Percentiles rank a stretch among this genome's conserved stretches.
These are phyloP conservation scores for Steinernema khuongi DNA, from an alignment of 1,140 invertebrate genomes.

Conservation along the genomic window DNA sequence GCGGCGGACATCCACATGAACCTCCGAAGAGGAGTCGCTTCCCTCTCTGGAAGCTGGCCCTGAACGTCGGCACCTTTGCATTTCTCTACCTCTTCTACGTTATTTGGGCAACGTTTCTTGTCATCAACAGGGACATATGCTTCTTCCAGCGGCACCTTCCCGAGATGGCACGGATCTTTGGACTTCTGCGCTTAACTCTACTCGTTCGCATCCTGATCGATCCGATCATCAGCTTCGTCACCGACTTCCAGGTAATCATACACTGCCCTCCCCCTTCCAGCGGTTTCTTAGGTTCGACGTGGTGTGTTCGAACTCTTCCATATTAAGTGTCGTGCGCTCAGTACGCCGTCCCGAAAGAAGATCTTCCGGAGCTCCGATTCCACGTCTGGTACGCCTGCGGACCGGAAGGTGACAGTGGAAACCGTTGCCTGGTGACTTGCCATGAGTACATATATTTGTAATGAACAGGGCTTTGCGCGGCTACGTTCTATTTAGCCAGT, in stretches of 20 bases:
- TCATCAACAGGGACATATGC: slow-evolving; percentile 30
- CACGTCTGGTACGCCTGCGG: not conserved
- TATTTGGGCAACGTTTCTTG: slow-evolving; percentile 38
- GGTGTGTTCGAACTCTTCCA: not conserved
- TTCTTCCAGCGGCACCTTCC: slow-evolving; percentile 31
- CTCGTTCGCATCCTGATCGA: slow-evolving; percentile 32
- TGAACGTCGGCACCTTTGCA: slow-evolving; percentile 51
- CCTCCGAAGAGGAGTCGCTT: slow-evolving; percentile 29
- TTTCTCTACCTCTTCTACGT: slow-evolving; percentile 47
- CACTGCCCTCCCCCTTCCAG: too few species aligned
- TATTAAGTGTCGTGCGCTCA: not conserved
- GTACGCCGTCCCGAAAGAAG: not conserved
- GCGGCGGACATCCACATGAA: slow-evolving; percentile 8
- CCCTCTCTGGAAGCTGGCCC: slow-evolving; percentile 48
- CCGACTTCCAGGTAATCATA: slow-evolving; percentile 39
- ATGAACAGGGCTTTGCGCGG: too few species aligned
- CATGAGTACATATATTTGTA: too few species aligned
- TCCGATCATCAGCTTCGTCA: slow-evolving; percentile 31
- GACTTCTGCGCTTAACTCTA: slow-evolving; percentile 25
- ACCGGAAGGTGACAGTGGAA: not conserved
- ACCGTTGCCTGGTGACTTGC: too few species aligned
- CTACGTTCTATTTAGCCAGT: too few species aligned
- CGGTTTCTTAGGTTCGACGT: not conserved
- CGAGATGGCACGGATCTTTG: slow-evolving; percentile 32
- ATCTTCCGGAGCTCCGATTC: not conserved